These are phyloP conservation scores for Leptinotarsa tumamoca DNA, from an alignment of 2,888 invertebrate genomes.

Conservation along the genomic window DNA sequence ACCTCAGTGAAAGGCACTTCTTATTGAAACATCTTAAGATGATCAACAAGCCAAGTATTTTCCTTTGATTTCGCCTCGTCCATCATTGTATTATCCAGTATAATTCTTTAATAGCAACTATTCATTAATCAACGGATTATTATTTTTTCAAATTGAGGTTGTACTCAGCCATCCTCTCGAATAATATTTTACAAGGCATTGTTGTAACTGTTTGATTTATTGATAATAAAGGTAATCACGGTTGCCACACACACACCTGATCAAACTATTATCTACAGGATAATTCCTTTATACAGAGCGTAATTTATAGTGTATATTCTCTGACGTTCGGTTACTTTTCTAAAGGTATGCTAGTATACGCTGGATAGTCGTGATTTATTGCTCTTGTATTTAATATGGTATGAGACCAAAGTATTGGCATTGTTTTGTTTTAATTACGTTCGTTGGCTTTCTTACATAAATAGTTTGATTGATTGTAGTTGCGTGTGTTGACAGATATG, in stretches of 20 bases:
- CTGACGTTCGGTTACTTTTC: conserved; percentile 42
- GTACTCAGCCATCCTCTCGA: conserved; percentile 34
- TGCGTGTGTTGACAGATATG: conserved; percentile 41
- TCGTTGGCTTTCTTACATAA: conserved; percentile 41
- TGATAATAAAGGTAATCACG: conserved; percentile 42
- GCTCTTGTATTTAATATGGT: conserved; percentile 39
- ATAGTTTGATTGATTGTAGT: conserved; percentile 40
- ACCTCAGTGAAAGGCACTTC: neutral
- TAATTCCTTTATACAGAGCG: conserved; percentile 45
- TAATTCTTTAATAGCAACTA: conserved; percentile 28
- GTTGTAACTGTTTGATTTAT: conserved; percentile 44
- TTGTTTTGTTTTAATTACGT: conserved; percentile 45
- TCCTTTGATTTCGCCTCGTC: conserved; percentile 31
- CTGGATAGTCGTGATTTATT: conserved; percentile 42
- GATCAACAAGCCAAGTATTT: conserved; percentile 22
- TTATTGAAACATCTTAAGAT: conserved; percentile 13
- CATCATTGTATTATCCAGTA: conserved; percentile 36
- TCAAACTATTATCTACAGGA: conserved; percentile 45
- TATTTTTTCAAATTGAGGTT: conserved; percentile 41
- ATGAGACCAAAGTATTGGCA: conserved; percentile 43
- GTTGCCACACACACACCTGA: conserved; percentile 44
- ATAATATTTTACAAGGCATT: conserved; percentile 45
- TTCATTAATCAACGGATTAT: conserved; percentile 46
- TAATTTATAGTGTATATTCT: conserved; percentile 45
- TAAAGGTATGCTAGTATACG: conserved; percentile 39